Percentiles rank a stretch among this genome's conserved stretches.
These are phyloP conservation scores for Belgica antarctica DNA, from an alignment of 2,888 invertebrate genomes.

Conservation along the genomic window DNA sequence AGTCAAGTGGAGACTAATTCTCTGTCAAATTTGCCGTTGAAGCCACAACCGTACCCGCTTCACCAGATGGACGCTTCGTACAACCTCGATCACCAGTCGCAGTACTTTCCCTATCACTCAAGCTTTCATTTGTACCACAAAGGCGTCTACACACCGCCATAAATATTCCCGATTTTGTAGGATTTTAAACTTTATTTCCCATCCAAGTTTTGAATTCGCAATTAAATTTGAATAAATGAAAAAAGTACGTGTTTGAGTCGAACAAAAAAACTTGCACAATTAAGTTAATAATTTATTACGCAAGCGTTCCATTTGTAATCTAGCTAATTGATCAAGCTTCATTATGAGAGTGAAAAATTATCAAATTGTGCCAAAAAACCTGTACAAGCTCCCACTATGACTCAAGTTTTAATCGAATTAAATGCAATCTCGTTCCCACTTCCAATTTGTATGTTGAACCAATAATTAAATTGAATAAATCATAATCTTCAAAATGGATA, in stretches of 20 bases:
- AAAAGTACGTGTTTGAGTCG: too few species aligned
- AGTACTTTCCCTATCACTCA: slow-evolving; percentile 78
- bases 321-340: not conserved
- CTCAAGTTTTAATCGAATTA: too few species aligned
- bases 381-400: too few species aligned
- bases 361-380: slow-evolving; percentile 1
- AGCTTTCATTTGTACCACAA: slow-evolving; percentile 88
- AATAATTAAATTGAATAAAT: slow-evolving; percentile 9
- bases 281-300: too few species aligned
- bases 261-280: too few species aligned
- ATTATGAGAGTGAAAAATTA: not conserved
- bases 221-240: too few species aligned
- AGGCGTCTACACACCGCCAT: slow-evolving; percentile 64
- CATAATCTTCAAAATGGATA: not conserved
- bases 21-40: slow-evolving; percentile 72
- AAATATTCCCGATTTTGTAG: too few species aligned
- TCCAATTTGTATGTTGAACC: not conserved
- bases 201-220: too few species aligned
- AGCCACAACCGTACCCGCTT: slow-evolving; percentile 85
- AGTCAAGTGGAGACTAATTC: slow-evolving; percentile 58
- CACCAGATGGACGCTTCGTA: slow-evolving; percentile 60
- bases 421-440: not conserved
- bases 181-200: too few species aligned
- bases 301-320: too few species aligned
- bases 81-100: slow-evolving; percentile 71